Percentiles rank a stretch among this genome's conserved stretches.
These are phyloP conservation scores for Amitus sp. DNA, from an alignment of 2,888 invertebrate species.

Conservation along the genomic window DNA sequence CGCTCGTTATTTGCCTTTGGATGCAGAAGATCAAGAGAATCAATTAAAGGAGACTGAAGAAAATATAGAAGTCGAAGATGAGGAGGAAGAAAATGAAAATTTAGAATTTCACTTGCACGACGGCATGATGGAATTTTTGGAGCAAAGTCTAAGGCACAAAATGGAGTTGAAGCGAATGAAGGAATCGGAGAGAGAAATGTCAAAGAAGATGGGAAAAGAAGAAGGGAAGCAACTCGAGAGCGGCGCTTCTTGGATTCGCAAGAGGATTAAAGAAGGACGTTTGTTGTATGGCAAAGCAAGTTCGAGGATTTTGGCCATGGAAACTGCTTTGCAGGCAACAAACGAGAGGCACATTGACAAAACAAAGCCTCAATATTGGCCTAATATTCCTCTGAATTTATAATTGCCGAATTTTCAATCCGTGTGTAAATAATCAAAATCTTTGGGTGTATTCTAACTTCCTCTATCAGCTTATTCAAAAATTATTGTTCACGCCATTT, in stretches of 20 bases:
- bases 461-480: too few species aligned
- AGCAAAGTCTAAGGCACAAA: constrained; percentile 70
- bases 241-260: constrained; percentile 52
- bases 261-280: constrained; percentile 64
- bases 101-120: constrained; percentile 72
- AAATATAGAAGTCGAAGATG: constrained; percentile 35
- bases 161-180: constrained; percentile 59
- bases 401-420: too few species aligned
- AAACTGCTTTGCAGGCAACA: constrained; percentile 75
- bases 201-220: constrained; percentile 20
- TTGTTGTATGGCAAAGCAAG: constrained; percentile 75
- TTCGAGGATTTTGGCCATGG: constrained; percentile 77
- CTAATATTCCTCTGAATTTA: constrained; percentile 73
- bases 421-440: too few species aligned
- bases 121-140: constrained; percentile 73
- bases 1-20: constrained; percentile 14
- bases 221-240: constrained; percentile 36
- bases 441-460: too few species aligned
- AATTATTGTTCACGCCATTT: too few species aligned
- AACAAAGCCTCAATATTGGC: constrained; percentile 76
- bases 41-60: constrained; percentile 18
- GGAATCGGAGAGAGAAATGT: constrained; percentile 36
- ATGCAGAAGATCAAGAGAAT: constrained; percentile 7
- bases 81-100: constrained; percentile 53
- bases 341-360: constrained; percentile 73